A percentile compares a stretch with the other conserved stretches of the same genome.
phyloP scores from a whole-genome alignment of 2,888 invertebrate genomes.

The Frankliniella fusca region DNA sequence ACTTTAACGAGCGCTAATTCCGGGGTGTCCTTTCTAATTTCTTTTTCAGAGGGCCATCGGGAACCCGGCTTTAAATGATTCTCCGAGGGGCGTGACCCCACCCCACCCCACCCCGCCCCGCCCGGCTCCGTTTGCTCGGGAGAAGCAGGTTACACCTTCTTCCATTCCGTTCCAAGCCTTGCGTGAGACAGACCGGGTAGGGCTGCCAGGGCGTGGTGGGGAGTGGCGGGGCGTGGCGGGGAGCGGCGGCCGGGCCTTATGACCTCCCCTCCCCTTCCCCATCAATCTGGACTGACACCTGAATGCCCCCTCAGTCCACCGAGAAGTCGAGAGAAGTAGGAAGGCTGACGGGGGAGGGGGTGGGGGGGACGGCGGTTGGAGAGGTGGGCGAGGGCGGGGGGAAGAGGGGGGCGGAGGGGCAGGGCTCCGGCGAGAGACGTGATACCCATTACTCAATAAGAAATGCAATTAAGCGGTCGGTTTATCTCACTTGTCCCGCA shows the following conservation, averaged over 20 bases:
- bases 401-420: too few relatives aligned
- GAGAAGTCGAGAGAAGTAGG: too few relatives aligned
- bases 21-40: not conserved
- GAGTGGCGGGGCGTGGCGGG: not conserved
- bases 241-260: not conserved
- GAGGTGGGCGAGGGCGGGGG: too few relatives aligned
- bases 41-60: not conserved
- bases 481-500: too few relatives aligned
- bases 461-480: too few relatives aligned
- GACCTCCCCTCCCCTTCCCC: not conserved
- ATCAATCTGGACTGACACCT: constrained; percentile 21
- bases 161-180: not conserved
- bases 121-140: not conserved
- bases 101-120: not conserved
- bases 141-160: too few relatives aligned
- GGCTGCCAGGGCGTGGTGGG: not conserved
- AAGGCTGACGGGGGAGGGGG: too few relatives aligned
- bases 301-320: not conserved
- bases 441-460: too few relatives aligned
- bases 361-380: too few relatives aligned
- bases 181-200: not conserved
- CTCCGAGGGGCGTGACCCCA: not conserved
- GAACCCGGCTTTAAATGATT: constrained; percentile 1
- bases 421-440: too few relatives aligned
- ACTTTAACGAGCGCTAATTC: too few relatives aligned